Base-by-base conservation (phyloP, 2,113 vertebrate species). In the Strix aluco region DNA sequence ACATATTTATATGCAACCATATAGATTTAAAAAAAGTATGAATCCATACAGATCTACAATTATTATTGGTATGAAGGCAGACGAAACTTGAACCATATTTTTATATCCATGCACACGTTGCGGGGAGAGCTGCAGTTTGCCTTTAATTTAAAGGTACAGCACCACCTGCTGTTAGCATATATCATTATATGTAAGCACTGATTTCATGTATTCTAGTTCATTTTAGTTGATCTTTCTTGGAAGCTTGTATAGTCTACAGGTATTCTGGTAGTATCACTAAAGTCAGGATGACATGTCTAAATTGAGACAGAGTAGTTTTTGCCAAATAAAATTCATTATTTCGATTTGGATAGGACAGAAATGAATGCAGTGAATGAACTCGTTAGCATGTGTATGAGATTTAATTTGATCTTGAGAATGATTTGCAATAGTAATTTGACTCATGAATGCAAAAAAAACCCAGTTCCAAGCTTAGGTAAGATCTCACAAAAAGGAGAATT, bases 151-250 rank as follows among this genome's bases (percentile, higher is more conserved):
- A 92, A 93, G 71, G 75, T 59, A 15, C 5, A 95, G 95, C 96
- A 92, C 95, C 93, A 94, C 79, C 92, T 90, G 73, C 95, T 94
- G 96, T n/a, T 86, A 27, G 47, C 36, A 32, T 44, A 4, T n/a
- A 25, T 25, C 32, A 4, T 19, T 13, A 13, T 49, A 72, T 5
- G 7, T 2, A 52, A 70, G 51, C 49, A 2, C 11, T 2, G 5
- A 25, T 81, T 14, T 7, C 8, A 19, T 1, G 3, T 8, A 2
- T 2, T 22, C 2, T 22, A 9, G 5, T 36, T 46, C 5, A 0
- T 15, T 42, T 25, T 32, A 4, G 20, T 4, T 16, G 7, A 10
- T 38, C 9, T 5, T 15, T 54, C 25, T 8, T 13, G 29, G 47
- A 75, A 90, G 27, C 11, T 58, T 42, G 27, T 46, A 7, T 17